A percentile compares a stretch with the other conserved stretches of the same genome.
Conservation (phyloP, 2,797 vertebrate species). For the Tapera naevia region DNA sequence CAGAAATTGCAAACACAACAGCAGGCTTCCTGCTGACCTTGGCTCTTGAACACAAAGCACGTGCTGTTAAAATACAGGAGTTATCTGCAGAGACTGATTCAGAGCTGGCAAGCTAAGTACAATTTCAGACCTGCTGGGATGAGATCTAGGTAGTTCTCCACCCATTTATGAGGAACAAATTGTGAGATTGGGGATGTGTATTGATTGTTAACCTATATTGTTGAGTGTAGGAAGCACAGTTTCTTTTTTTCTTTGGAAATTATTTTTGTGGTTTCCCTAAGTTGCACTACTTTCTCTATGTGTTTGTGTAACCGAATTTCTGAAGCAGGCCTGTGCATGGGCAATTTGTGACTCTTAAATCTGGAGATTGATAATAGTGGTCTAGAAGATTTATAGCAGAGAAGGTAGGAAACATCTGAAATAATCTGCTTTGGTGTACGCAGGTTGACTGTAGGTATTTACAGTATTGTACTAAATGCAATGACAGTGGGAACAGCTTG, state of each 20-base stretch:
- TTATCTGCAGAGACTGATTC: conserved; percentile 29
- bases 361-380: neutral
- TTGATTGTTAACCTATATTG: conserved; percentile 11
- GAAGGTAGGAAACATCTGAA: neutral
- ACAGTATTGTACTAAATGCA: neutral
- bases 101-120: neutral
- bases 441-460: neutral
- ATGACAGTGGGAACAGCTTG: neutral
- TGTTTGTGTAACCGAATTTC: neutral
- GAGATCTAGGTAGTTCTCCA: neutral
- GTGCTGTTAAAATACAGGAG: neutral
- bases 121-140: conserved; percentile 25
- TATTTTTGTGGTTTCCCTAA: neutral
- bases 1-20: conserved; percentile 33
- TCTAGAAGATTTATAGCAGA: neutral
- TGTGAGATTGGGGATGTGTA: neutral
- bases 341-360: neutral
- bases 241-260: conserved; percentile 36
- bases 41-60: neutral
- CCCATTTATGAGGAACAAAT: neutral
- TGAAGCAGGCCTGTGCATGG: neutral
- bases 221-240: neutral
- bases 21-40: conserved; percentile 55
- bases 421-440: neutral
- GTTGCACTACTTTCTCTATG: neutral